phyloP scores from a whole-genome alignment of 2,797 vertebrate genomes.

The Poeciliopsis turneri region DNA sequence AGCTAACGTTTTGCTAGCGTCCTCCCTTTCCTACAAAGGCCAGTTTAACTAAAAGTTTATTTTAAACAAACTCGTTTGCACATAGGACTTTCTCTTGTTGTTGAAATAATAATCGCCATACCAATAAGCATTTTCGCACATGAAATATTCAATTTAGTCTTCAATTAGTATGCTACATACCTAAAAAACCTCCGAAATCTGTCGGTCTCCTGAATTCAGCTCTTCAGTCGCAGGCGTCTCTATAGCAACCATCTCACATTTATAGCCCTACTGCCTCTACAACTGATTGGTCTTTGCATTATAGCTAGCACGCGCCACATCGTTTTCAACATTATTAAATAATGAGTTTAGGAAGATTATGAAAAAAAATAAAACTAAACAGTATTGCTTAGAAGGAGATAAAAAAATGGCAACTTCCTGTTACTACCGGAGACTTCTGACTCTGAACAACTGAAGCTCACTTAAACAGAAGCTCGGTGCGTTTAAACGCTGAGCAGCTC shows the following conservation, averaged over 20 bases:
- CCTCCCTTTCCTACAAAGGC: not conserved
- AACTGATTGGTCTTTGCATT: slow-evolving; percentile 70
- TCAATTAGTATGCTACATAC: not conserved
- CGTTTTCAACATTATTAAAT: not conserved
- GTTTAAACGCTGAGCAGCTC: not conserved
- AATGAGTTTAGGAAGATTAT: not conserved
- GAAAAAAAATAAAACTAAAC: not conserved
- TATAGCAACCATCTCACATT: slow-evolving; percentile 66
- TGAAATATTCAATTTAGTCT: not conserved
- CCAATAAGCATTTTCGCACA: rapidly evolving
- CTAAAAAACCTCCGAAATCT: slow-evolving; percentile 36
- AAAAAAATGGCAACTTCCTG: not conserved
- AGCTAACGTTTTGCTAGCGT: not conserved
- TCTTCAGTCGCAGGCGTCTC: slow-evolving; percentile 63
- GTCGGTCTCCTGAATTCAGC: slow-evolving; percentile 39
- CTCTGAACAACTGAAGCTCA: not conserved
- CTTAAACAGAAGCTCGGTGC: not conserved
- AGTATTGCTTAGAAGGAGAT: not conserved
- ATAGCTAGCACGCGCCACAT: not conserved
- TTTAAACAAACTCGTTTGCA: not conserved
- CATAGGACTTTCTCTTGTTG: too few relatives aligned
- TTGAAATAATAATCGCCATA: not conserved
- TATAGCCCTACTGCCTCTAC: slow-evolving; percentile 66
- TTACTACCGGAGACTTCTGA: not conserved
- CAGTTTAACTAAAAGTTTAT: not conserved